Base-by-base conservation (phyloP, 2,888 invertebrate species). In the Ypsolopha scabrella region DNA sequence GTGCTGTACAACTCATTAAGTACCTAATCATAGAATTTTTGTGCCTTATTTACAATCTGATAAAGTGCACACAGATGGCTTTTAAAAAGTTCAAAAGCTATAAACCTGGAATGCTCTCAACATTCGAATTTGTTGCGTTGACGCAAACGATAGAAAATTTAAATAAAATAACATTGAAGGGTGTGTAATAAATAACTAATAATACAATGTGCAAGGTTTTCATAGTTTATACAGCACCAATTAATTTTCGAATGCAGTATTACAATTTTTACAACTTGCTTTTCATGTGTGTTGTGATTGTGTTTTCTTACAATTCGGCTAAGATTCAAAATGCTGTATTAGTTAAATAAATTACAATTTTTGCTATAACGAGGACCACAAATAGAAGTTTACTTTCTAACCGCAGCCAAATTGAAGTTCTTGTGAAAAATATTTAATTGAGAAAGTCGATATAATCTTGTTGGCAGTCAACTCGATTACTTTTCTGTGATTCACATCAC, bases 371-470 rank as follows among this genome's bases (percentile, higher is more conserved):
- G 33, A 45, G 45, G 45, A 24, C 24, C 24, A n/a, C n/a, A 47
- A 47, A 47, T 47, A 47, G 35, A 47, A 45, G 36, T 47, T 47
- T 7, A 47, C 47, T 47, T 47, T 47, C 47, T 37, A 47, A 47
- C 36, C 37, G 36, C 37, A 37, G 47, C 38, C 37, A 47, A 47
- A 36, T 47, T 47, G 6, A n/a, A 37, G 37, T 43, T 14, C 43
- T 43, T 45, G n/a, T 10, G 34, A 34, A n/a, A 33, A 10, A 45
- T 33, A 8, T 8, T 6, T 47, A 14, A 47, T 47, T 37, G 11
- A 47, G 47, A 47, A 47, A 47, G 37, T 37, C 36, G 14, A 47
- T 47, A 24, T 24, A 24, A 24, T 24, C 24, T 24, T 4, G 24
- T 24, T 4, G 24, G 2, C 24, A 24, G 24, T 24, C 24, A 24